A percentile compares a stretch with the other conserved stretches of the same genome.
These are phyloP conservation scores for Leucopternis melanops DNA, from an alignment of 2,113 vertebrate species.

Conservation along the genomic window DNA sequence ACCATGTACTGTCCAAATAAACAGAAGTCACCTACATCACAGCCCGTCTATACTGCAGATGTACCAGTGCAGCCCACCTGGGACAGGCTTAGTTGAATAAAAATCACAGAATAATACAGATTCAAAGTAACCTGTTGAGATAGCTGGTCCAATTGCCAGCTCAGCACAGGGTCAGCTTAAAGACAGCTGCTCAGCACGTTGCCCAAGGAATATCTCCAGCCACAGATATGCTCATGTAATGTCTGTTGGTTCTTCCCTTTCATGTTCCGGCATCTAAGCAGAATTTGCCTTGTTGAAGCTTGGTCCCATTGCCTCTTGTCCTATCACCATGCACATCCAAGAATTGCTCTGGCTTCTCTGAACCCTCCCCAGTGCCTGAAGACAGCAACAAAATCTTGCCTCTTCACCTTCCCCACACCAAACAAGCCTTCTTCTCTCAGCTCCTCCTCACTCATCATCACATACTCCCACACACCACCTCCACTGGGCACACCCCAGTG, in stretches of 20 bases:
- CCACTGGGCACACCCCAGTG: neutral
- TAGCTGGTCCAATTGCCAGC: neutral
- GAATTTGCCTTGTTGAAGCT: neutral
- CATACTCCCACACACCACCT: neutral
- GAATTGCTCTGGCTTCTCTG: neutral
- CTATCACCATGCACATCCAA: neutral
- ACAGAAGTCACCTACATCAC: neutral
- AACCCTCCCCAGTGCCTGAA: neutral
- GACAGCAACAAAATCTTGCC: neutral
- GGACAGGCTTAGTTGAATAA: neutral
- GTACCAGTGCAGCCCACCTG: fast-evolving
- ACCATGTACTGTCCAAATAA: neutral
- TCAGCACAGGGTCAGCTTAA: neutral
- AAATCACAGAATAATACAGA: neutral
- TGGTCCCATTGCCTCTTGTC: neutral
- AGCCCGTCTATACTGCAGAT: neutral
- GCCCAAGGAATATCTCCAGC: neutral
- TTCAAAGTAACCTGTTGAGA: neutral
- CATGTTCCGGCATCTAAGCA: neutral
- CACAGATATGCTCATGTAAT: neutral
- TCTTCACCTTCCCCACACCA: neutral
- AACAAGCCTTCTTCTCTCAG: neutral
- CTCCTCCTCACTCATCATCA: neutral
- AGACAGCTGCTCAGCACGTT: neutral
- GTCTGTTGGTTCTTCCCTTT: neutral